A percentile compares a stretch with the other conserved stretches of the same genome.
These are phyloP conservation scores for Syngnathus typhle DNA, from an alignment of 2,113 vertebrate genomes.

Conservation along the genomic window DNA sequence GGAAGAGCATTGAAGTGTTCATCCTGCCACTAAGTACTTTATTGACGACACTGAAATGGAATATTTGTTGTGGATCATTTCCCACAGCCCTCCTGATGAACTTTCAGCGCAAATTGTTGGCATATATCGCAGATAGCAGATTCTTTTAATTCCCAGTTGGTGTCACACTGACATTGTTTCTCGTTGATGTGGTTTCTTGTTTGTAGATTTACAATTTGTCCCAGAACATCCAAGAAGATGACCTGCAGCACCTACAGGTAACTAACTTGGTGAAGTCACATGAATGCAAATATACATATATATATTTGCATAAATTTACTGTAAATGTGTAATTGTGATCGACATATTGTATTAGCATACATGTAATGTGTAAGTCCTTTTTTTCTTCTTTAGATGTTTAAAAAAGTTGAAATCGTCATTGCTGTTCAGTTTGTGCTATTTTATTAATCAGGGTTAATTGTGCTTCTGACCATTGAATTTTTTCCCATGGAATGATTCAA, in stretches of 20 bases:
- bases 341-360: not conserved
- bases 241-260: conserved; percentile 89
- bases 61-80: conserved; percentile 27
- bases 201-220: conserved; percentile 88
- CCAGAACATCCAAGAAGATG: conserved; percentile 91
- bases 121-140: not conserved
- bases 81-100: not conserved
- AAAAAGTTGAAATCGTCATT: too few species aligned
- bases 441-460: too few species aligned
- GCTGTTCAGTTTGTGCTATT: not conserved
- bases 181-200: conserved; percentile 23
- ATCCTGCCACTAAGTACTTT: too few species aligned
- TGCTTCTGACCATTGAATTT: too few species aligned
- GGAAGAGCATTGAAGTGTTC: too few species aligned
- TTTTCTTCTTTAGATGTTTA: too few species aligned
- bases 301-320: not conserved
- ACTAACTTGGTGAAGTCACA: not conserved
- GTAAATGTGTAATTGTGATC: not conserved
- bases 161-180: not conserved
- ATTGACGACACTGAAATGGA: too few species aligned
- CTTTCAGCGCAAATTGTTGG: not conserved
- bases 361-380: not conserved
- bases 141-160: not conserved
- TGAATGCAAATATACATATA: too few species aligned
- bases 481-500: too few species aligned